Evolutionary conservation across 2,113 vertebrate genomes (phyloP).

Genomic region (Chionodraco myersi): DNA sequence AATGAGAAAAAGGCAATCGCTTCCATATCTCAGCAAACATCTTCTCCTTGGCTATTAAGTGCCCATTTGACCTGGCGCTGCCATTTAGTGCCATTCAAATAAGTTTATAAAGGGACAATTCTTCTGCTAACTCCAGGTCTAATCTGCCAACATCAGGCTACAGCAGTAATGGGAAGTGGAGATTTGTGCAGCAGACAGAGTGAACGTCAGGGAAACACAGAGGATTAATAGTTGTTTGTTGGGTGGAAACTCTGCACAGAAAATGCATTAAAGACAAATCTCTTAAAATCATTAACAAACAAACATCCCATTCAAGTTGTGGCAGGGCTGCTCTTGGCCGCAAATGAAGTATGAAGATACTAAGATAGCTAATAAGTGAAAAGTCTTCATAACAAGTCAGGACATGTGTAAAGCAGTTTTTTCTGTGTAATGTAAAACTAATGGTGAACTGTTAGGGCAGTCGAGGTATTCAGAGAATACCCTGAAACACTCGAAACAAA

Average conservation of each 20-base stretch:
- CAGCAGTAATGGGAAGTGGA: slow-evolving; percentile 29
- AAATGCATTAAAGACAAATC: neutral
- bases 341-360: neutral
- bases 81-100: slow-evolving; percentile 61
- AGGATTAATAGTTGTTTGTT: neutral
- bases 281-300: neutral
- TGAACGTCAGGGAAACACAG: slow-evolving; percentile 14
- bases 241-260: neutral
- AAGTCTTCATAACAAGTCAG: neutral
- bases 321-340: neutral
- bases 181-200: slow-evolving; percentile 20
- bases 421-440: too few relatives aligned
- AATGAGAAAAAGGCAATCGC: slow-evolving; percentile 45
- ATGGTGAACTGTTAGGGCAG: too few relatives aligned
- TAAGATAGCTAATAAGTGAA: neutral
- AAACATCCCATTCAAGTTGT: neutral
- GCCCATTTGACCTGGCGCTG: slow-evolving; percentile 57
- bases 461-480: too few relatives aligned
- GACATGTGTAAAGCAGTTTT: neutral
- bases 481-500: too few relatives aligned
- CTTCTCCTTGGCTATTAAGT: slow-evolving; percentile 63
- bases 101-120: slow-evolving; percentile 50
- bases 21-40: slow-evolving; percentile 67
- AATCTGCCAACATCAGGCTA: slow-evolving; percentile 46
- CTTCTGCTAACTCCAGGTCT: slow-evolving; percentile 39